phyloP scores from a whole-genome alignment of 2,113 vertebrate genomes.

The Myiagra hebetior region DNA sequence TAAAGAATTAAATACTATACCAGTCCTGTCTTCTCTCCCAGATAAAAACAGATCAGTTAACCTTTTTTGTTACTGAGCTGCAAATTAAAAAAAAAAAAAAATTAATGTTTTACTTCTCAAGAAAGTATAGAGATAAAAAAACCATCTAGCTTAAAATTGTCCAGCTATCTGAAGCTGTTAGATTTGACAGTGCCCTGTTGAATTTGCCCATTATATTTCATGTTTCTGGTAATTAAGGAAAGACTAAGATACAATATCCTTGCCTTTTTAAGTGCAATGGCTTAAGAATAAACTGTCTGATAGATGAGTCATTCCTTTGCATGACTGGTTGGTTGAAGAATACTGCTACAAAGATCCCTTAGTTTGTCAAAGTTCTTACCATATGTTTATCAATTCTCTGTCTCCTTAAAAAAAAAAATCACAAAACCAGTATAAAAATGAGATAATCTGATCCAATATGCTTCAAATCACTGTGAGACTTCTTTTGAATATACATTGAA shows the following conservation, averaged over 20 bases:
- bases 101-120: background rate
- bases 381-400: background rate
- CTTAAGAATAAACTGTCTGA: background rate
- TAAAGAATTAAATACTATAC: background rate
- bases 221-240: conserved; percentile 9
- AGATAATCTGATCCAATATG: background rate
- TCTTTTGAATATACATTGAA: background rate
- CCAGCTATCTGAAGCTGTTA: background rate
- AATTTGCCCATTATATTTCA: background rate
- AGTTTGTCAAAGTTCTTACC: background rate
- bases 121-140: background rate
- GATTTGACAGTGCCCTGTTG: conserved; percentile 27
- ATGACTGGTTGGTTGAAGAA: background rate
- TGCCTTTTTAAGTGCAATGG: conserved; percentile 46
- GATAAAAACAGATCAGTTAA: background rate
- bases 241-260: background rate
- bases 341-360: background rate
- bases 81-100: background rate
- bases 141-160: background rate
- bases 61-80: background rate
- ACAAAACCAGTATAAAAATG: background rate
- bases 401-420: background rate
- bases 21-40: background rate
- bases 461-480: background rate
- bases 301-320: conserved; percentile 27